A percentile compares a stretch with the other conserved stretches of the same genome.
Evolutionary conservation across 2,888 invertebrate species (phyloP).

Genomic region (Aleiodes leptofemur): DNA sequence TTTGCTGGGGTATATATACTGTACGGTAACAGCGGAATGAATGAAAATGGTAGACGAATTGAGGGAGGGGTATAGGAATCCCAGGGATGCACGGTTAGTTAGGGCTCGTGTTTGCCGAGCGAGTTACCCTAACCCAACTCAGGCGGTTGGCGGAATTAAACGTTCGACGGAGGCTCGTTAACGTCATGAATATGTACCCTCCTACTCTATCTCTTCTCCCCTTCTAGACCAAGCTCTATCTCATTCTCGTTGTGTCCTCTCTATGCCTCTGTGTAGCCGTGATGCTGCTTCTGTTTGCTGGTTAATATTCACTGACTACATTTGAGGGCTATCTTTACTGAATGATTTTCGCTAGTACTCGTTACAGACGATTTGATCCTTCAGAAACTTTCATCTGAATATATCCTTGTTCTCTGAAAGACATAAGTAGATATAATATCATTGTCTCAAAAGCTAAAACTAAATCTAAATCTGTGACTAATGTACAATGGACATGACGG

Average conservation of each 20-base stretch:
- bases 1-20: constrained; percentile 43
- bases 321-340: constrained; percentile 53
- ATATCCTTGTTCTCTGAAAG: not conserved
- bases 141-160: constrained; percentile 75
- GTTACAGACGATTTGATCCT: constrained; percentile 67
- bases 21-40: constrained; percentile 52
- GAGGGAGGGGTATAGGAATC: constrained; percentile 36
- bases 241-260: constrained; percentile 56
- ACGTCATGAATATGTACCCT: constrained; percentile 76
- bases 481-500: constrained; percentile 59
- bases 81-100: constrained; percentile 74
- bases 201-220: constrained; percentile 60
- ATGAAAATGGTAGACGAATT: constrained; percentile 40
- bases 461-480: constrained; percentile 58
- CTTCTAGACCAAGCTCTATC: constrained; percentile 18
- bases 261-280: constrained; percentile 43
- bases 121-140: constrained; percentile 75
- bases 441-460: no score
- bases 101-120: constrained; percentile 75
- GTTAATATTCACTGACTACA: constrained; percentile 73
- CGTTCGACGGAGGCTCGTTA: constrained; percentile 75
- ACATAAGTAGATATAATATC: not conserved
- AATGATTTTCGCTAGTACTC: constrained; percentile 64
- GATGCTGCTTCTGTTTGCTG: constrained; percentile 67
- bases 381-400: constrained; percentile 7